These are phyloP conservation scores for Euwallacea similis DNA, from an alignment of 1,140 invertebrate genomes.

Conservation along the genomic window DNA sequence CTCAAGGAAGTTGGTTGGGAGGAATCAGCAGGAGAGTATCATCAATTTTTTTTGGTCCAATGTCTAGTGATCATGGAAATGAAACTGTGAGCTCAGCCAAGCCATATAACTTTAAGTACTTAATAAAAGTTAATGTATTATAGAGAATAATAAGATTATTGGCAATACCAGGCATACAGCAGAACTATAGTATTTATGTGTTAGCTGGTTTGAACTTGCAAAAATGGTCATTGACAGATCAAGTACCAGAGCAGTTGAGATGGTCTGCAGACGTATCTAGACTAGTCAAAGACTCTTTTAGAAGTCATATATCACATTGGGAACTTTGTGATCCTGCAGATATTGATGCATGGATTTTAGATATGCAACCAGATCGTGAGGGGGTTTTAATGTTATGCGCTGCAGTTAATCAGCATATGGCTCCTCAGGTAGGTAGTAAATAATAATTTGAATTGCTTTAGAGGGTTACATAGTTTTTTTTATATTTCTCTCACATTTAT, in stretches of 20 bases:
- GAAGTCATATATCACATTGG: slow-evolving; percentile 63
- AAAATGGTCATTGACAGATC: slow-evolving; percentile 62
- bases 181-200: slow-evolving; percentile 63
- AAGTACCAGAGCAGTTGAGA: slow-evolving; percentile 63
- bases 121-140: slow-evolving; percentile 40
- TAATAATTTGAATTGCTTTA: background rate
- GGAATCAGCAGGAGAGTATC: slow-evolving; percentile 83
- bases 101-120: slow-evolving; percentile 1
- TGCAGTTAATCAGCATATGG: slow-evolving; percentile 66
- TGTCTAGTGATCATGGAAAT: slow-evolving; percentile 66
- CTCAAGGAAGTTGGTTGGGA: slow-evolving; percentile 83
- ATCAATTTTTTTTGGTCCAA: slow-evolving; percentile 84
- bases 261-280: slow-evolving; percentile 67
- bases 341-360: slow-evolving; percentile 63
- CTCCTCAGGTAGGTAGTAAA: slow-evolving; percentile 48
- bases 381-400: slow-evolving; percentile 74
- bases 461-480: background rate
- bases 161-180: slow-evolving; percentile 53
- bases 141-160: slow-evolving; percentile 66
- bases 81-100: slow-evolving; percentile 68
- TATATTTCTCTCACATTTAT: background rate
- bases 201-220: slow-evolving; percentile 69
- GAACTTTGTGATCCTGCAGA: slow-evolving; percentile 55
- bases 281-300: slow-evolving; percentile 63
- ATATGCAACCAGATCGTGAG: slow-evolving; percentile 70